Conservation (phyloP, 2,888 invertebrate species). For the Ennomos fuscantarius region DNA sequence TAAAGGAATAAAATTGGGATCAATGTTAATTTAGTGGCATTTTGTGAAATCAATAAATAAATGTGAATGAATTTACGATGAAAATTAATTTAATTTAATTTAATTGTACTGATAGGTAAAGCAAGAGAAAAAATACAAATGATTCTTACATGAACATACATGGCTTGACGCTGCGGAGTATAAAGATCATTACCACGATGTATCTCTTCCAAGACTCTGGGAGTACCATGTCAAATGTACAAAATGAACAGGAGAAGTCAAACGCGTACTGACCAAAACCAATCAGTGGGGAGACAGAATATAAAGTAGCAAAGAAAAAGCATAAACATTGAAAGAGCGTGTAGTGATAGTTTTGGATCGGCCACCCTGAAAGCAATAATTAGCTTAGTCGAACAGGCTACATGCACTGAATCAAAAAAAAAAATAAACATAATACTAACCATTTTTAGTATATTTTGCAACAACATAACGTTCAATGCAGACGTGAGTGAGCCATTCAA, state of each 20-base stretch:
- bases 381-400: too few species aligned
- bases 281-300: conserved; percentile 67
- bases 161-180: conserved; percentile 71
- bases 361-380: conserved; percentile 58
- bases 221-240: conserved; percentile 69
- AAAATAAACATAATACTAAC: conserved; percentile 50
- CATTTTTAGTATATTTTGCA: conserved; percentile 67
- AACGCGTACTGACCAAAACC: conserved; percentile 68
- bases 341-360: conserved; percentile 62
- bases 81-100: neutral
- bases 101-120: neutral
- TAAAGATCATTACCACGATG: conserved; percentile 57
- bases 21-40: neutral
- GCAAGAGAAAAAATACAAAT: neutral
- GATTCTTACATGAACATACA: conserved; percentile 67
- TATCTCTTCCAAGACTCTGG: conserved; percentile 59
- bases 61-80: neutral
- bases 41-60: neutral
- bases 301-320: conserved; percentile 62
- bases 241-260: conserved; percentile 72
- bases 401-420: too few species aligned
- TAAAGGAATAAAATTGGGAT: conserved; percentile 22
- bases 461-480: conserved; percentile 79
- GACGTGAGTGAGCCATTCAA: conserved; percentile 73
- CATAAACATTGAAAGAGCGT: conserved; percentile 60